phyloP scores from a whole-genome alignment of 2,113 vertebrate species.

The Tragelaphus buxtoni region DNA sequence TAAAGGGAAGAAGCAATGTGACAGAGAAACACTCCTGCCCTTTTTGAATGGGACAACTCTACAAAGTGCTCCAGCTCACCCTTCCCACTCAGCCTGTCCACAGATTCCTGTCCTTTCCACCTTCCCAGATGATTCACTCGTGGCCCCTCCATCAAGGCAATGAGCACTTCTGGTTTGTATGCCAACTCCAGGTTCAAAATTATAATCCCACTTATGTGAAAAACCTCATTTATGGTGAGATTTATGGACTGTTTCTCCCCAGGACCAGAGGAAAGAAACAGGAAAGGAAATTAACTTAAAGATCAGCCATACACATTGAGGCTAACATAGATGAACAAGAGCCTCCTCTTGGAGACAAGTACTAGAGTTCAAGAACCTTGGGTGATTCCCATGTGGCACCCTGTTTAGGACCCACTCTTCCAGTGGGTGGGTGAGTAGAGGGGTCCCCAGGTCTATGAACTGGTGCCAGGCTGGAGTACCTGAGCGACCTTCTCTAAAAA shows the following conservation, averaged over 20 bases:
- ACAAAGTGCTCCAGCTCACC: background rate
- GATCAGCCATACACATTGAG: background rate
- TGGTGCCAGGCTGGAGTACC: background rate
- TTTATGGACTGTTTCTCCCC: background rate
- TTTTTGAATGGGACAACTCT: background rate
- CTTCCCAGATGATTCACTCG: background rate
- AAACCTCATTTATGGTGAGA: background rate
- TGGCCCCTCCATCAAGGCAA: background rate
- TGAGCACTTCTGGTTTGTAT: background rate
- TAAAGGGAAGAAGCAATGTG: background rate
- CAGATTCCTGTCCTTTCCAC: background rate
- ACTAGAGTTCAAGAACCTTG: background rate
- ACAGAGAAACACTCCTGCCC: background rate
- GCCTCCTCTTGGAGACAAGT: background rate
- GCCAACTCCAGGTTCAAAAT: background rate
- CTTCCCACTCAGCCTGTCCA: background rate
- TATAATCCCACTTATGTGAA: background rate
- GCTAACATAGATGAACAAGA: background rate
- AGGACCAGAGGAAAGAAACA: background rate
- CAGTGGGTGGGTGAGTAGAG: background rate
- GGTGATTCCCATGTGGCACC: background rate
- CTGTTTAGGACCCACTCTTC: background rate
- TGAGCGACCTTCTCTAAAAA: background rate
- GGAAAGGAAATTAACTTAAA: background rate
- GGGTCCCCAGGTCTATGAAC: background rate